Evolutionary conservation across 2,797 vertebrate species (phyloP).

Genomic region (Sebastes trivittatus): DNA sequence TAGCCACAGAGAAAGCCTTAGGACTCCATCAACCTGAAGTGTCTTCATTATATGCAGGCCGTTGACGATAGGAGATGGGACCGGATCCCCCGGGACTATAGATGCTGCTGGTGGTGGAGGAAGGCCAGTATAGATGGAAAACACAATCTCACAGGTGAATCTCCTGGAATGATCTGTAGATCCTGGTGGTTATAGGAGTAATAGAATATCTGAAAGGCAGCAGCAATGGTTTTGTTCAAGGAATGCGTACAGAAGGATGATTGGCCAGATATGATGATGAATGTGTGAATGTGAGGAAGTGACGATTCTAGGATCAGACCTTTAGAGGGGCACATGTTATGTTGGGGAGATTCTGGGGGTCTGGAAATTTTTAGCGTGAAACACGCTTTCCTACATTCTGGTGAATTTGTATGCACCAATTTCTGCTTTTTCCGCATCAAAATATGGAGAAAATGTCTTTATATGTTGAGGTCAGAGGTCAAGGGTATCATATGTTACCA

Average conservation of each 20-base stretch:
- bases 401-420: too few relatives aligned
- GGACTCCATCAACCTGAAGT: neutral
- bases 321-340: too few relatives aligned
- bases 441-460: too few relatives aligned
- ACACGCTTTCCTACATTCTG: too few relatives aligned
- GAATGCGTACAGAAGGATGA: neutral
- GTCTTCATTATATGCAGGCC: conserved; percentile 7
- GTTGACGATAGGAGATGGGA: neutral
- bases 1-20: neutral
- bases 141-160: neutral
- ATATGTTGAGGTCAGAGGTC: too few relatives aligned
- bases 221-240: neutral
- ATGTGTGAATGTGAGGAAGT: neutral
- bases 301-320: too few relatives aligned
- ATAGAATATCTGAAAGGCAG: neutral
- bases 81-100: neutral
- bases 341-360: too few relatives aligned
- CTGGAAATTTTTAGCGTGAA: too few relatives aligned
- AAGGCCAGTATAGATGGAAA: neutral
- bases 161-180: conserved; percentile 2
- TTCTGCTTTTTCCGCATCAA: too few relatives aligned
- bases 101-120: neutral
- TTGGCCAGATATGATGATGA: neutral
- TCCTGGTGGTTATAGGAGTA: neutral
- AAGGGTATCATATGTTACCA: too few relatives aligned